Percentiles rank a stretch among this genome's conserved stretches.
These are phyloP conservation scores for Cryptotis parvus DNA, from an alignment of 2,113 vertebrate species.

Conservation along the genomic window DNA sequence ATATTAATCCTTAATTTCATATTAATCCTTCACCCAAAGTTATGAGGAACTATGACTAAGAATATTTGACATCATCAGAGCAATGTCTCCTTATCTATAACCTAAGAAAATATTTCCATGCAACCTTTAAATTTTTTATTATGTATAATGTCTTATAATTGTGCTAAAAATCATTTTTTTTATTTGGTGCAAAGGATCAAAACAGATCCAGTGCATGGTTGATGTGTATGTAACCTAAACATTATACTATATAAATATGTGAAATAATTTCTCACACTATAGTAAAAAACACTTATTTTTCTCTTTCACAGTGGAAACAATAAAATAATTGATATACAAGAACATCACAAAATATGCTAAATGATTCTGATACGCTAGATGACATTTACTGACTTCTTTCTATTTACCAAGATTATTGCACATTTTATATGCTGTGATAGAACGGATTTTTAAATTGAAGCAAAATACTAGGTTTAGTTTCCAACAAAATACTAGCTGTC, in stretches of 20 bases:
- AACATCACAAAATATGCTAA: conserved; percentile 26
- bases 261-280: background rate
- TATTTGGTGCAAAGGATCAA: no score
- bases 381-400: conserved; percentile 24
- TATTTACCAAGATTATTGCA: conserved; percentile 2
- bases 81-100: no score
- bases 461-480: conserved; percentile 17
- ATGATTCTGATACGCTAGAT: conserved; percentile 20
- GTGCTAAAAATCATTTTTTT: background rate
- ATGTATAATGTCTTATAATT: background rate
- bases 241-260: no score
- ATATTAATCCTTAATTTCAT: background rate
- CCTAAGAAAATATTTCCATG: conserved; percentile 34
- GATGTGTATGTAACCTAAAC: no score
- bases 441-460: background rate
- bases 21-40: background rate
- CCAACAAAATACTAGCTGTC: background rate
- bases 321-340: conserved; percentile 11
- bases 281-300: background rate
- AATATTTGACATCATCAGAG: no score
- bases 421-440: background rate
- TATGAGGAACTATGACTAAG: background rate
- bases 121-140: background rate
- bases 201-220: no score
- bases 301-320: background rate